Evolutionary conservation across 1,140 invertebrate genomes (phyloP), one percentile per base, ranked within the genome.

Genomic region (Dreissena polymorpha): DNA sequence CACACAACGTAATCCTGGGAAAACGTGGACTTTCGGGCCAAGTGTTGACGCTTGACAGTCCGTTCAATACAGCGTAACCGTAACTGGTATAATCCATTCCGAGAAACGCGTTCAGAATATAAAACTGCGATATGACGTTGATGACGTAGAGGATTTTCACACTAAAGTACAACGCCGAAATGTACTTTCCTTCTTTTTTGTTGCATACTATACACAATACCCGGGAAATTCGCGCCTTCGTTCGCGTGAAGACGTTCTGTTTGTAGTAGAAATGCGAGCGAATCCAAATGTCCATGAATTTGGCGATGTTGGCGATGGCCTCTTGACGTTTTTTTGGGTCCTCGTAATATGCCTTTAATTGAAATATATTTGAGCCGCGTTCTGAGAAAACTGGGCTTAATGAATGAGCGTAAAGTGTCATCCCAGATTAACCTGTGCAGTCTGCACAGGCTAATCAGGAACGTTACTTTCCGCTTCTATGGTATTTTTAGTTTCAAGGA

Each of bases 1-100:
- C 93, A 87, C 94, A 94, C 85, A 94, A 91, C 0, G 94, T 94
- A 0, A 94, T 92, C n/a, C 93, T 87, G 18, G 94, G 94, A 87
- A 94, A 94, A 29, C 92, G 83, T 84, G 87, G 91, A 85, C 89
- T 90, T 84, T 91, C 90, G 63, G 83, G 88, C 91, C 92, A 93
- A 75, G 92, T 91, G 21, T 90, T 87, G 13, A 91, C 89, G 23
- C 87, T 84, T 23, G 91, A 83, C 51, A 94, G 86, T 63, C 92
- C 89, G 50, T 87, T 80, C 7, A 94, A 84, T 23, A 94, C 91
- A 70, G 93, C 91, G 73, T 93, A 92, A 16, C 94, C 94, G 81
- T 90, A 92, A 16, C 87, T 79, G 64, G 93, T 91, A 85, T 92
- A 94, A 74, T 94, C 91, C 60, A 91, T 93, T 7, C 91, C 92